Base-by-base conservation (phyloP, 2,797 vertebrate species). In the Spheniscus humboldti region DNA sequence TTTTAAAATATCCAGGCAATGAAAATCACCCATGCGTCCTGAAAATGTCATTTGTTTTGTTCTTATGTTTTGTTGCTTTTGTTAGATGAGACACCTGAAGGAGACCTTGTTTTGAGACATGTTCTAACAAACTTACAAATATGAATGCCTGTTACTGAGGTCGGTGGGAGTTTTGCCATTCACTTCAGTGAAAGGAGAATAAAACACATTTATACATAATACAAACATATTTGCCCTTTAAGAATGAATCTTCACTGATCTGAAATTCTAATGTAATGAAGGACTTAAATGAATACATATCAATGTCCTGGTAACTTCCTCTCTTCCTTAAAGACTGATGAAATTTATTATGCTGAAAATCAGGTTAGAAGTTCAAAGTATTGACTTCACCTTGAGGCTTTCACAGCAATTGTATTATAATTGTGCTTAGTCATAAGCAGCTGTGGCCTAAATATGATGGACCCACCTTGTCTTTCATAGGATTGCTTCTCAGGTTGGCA, bases 341-440 rank as follows among this genome's bases (percentile, higher is more conserved):
- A 88, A 94, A 95, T 73, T 94, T 39, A 81, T 95, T 92, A 93
- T 76, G 52, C 52, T 81, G 23, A 83, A 92, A 82, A 77, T 41
- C 33, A 90, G 16, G 41, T 79, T 37, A 85, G 43, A 82, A 90
- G 82, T 73, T 96, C 41, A 62, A 80, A 92, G 45, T 60, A 86
- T 62, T 1, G 27, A 78, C 74, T 76, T 94, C 72, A 91, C 81
- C 83, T 96, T 94, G 53, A 95, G 48, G 67, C 10, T 93, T 95
- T 66, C 79, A 71, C 22, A 91, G 48, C 45, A 90, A 55, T 72
- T 78, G 24, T 18, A 86, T 92, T 93, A 14, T 57, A 59, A 81
- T 75, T 87, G 18, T 85, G 83, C 24, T 92, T 87, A 74, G 62
- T 85, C 55, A 74, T 39, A 37, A 90, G n/a, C 41, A 84, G 31